These are phyloP conservation scores for Chloroceryle aenea DNA, from an alignment of 2,113 vertebrate species.

Conservation along the genomic window DNA sequence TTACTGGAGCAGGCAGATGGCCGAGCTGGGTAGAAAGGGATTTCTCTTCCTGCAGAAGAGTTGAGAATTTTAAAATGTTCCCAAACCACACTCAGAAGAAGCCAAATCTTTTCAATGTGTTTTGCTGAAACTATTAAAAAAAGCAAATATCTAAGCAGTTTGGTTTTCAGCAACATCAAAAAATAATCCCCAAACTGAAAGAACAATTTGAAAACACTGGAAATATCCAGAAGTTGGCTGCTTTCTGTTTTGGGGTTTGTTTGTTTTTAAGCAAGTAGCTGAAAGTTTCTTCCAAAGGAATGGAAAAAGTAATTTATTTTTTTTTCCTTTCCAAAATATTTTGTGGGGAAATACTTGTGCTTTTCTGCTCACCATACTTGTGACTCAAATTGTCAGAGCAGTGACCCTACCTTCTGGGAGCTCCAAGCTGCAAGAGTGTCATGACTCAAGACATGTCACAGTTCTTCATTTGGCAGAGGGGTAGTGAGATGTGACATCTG, in stretches of 20 bases:
- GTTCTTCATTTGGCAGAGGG: background rate
- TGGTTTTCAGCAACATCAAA: constrained; percentile 17
- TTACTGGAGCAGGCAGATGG: background rate
- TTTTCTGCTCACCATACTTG: background rate
- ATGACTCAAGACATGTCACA: background rate
- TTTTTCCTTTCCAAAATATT: background rate
- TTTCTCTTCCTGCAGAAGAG: constrained; percentile 1
- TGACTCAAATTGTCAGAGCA: background rate
- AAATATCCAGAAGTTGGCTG: constrained; percentile 27
- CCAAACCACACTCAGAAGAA: background rate
- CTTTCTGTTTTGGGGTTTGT: background rate
- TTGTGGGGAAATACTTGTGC: background rate
- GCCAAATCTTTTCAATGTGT: constrained; percentile 25
- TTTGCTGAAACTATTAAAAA: constrained; percentile 20
- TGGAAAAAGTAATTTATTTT: background rate
- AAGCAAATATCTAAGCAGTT: constrained; percentile 11
- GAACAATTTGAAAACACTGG: constrained; percentile 13
- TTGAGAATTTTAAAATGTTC: constrained; percentile 17
- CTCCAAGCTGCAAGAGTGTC: background rate
- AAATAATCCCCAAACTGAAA: constrained; percentile 25
- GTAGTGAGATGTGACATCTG: background rate
- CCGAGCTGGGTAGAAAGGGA: background rate
- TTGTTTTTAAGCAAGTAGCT: constrained; percentile 1
- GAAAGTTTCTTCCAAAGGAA: background rate
- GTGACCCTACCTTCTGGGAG: background rate